A percentile compares a stretch with the other conserved stretches of the same genome.
Evolutionary conservation across 1,140 invertebrate genomes (phyloP).

Genomic region (Bicyclus anynana): DNA sequence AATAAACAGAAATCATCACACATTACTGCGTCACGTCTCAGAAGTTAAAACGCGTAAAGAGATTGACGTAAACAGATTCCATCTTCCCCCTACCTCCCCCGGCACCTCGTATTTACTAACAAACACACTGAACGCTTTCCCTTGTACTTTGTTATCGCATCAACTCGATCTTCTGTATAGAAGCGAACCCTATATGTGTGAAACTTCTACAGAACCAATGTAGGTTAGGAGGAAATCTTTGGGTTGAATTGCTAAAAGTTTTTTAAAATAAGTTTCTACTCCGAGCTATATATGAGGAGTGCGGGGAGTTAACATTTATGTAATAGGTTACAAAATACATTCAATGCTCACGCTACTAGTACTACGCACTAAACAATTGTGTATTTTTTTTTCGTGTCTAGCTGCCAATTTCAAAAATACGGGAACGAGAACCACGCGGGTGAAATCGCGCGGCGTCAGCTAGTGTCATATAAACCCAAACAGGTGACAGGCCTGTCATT

Average conservation of each 20-base stretch:
- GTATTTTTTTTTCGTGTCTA: no score
- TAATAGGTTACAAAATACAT: no score
- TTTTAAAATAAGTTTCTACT: not conserved
- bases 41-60: slow-evolving; percentile 45
- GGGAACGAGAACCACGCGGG: no score
- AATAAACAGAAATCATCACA: not conserved
- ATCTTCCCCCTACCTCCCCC: slow-evolving; percentile 23
- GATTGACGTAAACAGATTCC: slow-evolving; percentile 54
- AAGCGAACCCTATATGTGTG: slow-evolving; percentile 18
- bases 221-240: not conserved
- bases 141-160: slow-evolving; percentile 64
- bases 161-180: slow-evolving; percentile 35
- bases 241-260: not conserved
- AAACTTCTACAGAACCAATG: slow-evolving; percentile 6
- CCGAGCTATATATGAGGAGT: no score
- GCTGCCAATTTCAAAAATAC: no score
- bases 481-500: no score
- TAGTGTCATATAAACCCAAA: no score
- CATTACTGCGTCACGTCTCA: slow-evolving; percentile 29
- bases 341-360: no score
- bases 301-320: no score
- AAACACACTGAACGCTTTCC: slow-evolving; percentile 59
- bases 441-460: no score
- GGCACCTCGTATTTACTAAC: slow-evolving; percentile 32
- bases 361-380: no score